phyloP scores from a whole-genome alignment of 2,888 invertebrate species.

The Sarcophaga caerulescens region DNA sequence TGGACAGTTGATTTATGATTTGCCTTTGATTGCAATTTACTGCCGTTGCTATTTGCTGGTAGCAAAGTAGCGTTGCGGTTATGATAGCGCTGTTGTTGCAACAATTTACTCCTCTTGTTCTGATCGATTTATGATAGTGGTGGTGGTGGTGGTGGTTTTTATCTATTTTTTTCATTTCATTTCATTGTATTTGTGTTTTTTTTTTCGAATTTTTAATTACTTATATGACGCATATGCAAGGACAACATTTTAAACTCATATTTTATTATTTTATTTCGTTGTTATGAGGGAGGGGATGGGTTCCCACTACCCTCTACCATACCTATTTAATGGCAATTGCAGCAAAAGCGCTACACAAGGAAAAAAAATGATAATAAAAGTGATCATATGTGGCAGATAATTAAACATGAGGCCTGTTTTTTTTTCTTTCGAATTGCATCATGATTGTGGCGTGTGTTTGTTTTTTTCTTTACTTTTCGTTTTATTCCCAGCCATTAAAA shows the following conservation, averaged over 20 bases:
- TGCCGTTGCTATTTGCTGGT: conserved; percentile 43
- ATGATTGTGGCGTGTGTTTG: conserved; percentile 54
- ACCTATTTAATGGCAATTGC: neutral
- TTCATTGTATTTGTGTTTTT: conserved; percentile 18
- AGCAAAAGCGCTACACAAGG: neutral
- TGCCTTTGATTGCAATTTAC: conserved; percentile 72
- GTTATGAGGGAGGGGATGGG: conserved; percentile 17
- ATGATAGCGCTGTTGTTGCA: conserved; percentile 45
- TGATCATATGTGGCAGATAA: conserved; percentile 62
- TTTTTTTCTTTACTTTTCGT: neutral
- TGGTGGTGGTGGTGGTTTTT: neutral
- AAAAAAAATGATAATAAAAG: conserved; percentile 47
- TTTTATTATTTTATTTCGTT: conserved; percentile 37
- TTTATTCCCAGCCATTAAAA: conserved; percentile 57
- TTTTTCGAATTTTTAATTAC: conserved; percentile 69
- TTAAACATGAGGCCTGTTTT: conserved; percentile 43
- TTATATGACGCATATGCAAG: conserved; percentile 54
- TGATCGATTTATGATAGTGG: conserved; percentile 61
- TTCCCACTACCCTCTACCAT: neutral
- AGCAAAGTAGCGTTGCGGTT: conserved; percentile 46
- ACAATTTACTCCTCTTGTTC: conserved; percentile 39
- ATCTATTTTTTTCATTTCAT: no score
- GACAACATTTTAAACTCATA: conserved; percentile 35
- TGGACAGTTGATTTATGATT: conserved; percentile 73
- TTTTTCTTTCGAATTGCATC: conserved; percentile 18